A percentile compares a stretch with the other conserved stretches of the same genome.
Evolutionary conservation across 2,888 invertebrate genomes (phyloP).

Genomic region (Noctua comes): DNA sequence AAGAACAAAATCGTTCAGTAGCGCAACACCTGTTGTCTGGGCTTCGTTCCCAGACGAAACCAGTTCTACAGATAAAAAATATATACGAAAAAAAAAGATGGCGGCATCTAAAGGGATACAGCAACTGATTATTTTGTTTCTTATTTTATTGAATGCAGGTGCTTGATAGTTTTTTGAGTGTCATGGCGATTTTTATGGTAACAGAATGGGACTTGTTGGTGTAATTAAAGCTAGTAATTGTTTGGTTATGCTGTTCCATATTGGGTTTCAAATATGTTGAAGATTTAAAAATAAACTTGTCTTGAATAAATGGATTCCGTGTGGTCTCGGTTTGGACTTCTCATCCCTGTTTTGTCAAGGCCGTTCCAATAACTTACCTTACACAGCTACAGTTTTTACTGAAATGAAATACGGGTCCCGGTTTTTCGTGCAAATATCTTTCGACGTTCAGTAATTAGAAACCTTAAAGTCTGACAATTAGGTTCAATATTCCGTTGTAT

Average conservation of each 20-base stretch:
- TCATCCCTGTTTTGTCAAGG: not conserved
- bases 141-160: conserved; percentile 79
- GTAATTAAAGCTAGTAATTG: conserved; percentile 45
- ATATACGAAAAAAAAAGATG: conserved; percentile 73
- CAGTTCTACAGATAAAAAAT: conserved; percentile 80
- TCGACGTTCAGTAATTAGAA: not conserved
- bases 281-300: conserved; percentile 41
- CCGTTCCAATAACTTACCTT: not conserved
- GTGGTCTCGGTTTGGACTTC: conserved; percentile 25
- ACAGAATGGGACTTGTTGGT: conserved; percentile 49
- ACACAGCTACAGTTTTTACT: not conserved
- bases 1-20: conserved; percentile 75
- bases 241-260: conserved; percentile 31
- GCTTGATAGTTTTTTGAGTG: conserved; percentile 68
- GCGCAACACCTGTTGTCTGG: conserved; percentile 86
- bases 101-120: conserved; percentile 70
- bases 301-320: conserved; percentile 13
- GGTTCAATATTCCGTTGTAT: not conserved
- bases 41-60: conserved; percentile 84
- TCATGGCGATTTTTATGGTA: conserved; percentile 66
- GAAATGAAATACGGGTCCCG: not conserved
- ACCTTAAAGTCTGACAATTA: not conserved
- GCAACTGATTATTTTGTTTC: conserved; percentile 80
- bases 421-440: not conserved
- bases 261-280: conserved; percentile 23